Conservation (phyloP, 2,113 vertebrate genomes). For the Isurus oxyrinchus region DNA sequence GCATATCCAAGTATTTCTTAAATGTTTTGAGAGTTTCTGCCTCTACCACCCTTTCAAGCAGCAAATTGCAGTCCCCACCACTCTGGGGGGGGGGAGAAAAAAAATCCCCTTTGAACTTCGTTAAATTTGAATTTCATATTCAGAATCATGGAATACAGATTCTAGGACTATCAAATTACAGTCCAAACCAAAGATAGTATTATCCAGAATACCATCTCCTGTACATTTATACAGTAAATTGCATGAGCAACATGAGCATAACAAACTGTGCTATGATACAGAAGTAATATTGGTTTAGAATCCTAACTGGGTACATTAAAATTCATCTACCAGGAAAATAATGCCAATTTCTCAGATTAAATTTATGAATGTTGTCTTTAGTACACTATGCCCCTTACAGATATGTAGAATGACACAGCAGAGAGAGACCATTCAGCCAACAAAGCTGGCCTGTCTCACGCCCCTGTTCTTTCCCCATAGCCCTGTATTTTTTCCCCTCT, state of each 20-base stretch:
- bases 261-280: neutral
- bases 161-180: neutral
- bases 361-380: neutral
- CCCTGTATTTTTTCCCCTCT: no score
- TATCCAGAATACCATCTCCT: neutral
- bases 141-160: neutral
- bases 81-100: no score
- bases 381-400: neutral
- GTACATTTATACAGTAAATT: neutral
- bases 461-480: no score
- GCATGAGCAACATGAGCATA: neutral
- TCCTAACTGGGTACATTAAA: no score
- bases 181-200: neutral
- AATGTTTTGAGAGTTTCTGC: no score
- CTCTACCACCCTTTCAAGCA: no score
- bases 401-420: no score
- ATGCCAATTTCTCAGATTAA: neutral
- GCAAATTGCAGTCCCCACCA: no score
- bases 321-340: neutral
- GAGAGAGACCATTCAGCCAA: no score
- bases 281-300: neutral
- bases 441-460: no score
- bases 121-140: neutral
- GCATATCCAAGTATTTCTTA: no score
- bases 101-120: neutral